Evolutionary conservation across 92 coral and sea anemone genomes (phyloP).

Genomic region (Blastomussa wellsi): DNA sequence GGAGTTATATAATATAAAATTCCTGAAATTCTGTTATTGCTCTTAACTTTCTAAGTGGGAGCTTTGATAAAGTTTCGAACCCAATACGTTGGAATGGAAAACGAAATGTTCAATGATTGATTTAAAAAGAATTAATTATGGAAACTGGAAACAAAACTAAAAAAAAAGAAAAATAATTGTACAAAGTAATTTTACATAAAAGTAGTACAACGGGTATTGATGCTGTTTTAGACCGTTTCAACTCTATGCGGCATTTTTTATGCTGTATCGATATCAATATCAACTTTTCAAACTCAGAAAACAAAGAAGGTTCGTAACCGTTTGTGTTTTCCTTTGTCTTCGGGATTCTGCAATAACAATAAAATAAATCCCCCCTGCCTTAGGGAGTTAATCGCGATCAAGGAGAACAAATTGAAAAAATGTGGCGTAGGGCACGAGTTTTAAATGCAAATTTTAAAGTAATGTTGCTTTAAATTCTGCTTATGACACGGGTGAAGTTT

Average conservation of each 20-base stretch:
- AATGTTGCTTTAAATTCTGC: background rate
- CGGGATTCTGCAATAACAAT: background rate
- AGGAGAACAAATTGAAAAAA: background rate
- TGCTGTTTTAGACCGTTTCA: background rate
- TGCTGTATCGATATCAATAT: background rate
- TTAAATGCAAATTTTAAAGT: background rate
- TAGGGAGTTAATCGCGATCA: background rate
- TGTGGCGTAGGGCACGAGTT: background rate
- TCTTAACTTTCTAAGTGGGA: background rate
- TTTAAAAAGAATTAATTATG: background rate
- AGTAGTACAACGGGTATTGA: background rate
- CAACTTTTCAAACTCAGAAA: background rate
- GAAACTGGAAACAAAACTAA: background rate
- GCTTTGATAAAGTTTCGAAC: background rate
- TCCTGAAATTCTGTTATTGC: no score
- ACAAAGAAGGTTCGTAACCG: constrained; percentile 6
- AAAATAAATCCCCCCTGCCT: background rate
- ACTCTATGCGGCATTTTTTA: background rate
- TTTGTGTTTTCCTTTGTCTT: constrained; percentile 1
- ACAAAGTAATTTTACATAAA: background rate
- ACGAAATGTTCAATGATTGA: background rate
- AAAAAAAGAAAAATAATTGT: background rate
- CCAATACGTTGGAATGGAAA: background rate
- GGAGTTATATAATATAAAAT: background rate
- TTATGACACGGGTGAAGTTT: background rate